These are phyloP conservation scores for Lutraria rhynchaena DNA, from an alignment of 1,140 invertebrate genomes.

Conservation along the genomic window DNA sequence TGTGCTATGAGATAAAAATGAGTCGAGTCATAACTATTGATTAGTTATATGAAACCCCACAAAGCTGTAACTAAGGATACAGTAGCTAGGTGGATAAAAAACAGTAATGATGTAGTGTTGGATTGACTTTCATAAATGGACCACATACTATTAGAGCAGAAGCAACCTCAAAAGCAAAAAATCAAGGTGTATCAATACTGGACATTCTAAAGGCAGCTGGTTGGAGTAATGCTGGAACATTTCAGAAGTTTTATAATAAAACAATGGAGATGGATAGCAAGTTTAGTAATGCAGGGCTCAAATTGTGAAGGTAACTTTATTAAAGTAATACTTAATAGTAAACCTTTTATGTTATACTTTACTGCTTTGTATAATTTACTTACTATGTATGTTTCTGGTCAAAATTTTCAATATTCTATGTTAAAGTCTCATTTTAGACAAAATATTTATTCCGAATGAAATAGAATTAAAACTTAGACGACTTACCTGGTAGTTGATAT, in stretches of 20 bases:
- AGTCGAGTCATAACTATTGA: not conserved
- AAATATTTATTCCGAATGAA: no score
- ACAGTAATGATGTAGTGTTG: slow-evolving; percentile 8
- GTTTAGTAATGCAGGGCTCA: not conserved
- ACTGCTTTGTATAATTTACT: no score
- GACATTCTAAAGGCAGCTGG: slow-evolving; percentile 54
- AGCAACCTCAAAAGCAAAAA: slow-evolving; percentile 17
- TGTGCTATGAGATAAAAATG: not conserved
- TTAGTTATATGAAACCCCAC: slow-evolving; percentile 36
- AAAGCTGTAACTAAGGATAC: slow-evolving; percentile 1
- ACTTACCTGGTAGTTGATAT: no score
- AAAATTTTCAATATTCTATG: no score
- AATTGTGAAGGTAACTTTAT: no score
- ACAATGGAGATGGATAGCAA: not conserved
- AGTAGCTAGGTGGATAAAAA: slow-evolving; percentile 53
- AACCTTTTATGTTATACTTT: no score
- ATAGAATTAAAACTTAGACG: no score
- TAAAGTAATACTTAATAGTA: no score
- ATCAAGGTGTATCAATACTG: slow-evolving; percentile 12
- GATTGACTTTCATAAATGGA: slow-evolving; percentile 35
- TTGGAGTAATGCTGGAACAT: slow-evolving; percentile 41
- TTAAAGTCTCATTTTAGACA: no score
- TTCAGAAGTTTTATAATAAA: slow-evolving; percentile 57
- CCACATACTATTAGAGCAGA: slow-evolving; percentile 41
- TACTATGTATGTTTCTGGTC: no score